These are phyloP conservation scores for Vombatus ursinus DNA, from an alignment of 2,113 vertebrate species.

Conservation along the genomic window DNA sequence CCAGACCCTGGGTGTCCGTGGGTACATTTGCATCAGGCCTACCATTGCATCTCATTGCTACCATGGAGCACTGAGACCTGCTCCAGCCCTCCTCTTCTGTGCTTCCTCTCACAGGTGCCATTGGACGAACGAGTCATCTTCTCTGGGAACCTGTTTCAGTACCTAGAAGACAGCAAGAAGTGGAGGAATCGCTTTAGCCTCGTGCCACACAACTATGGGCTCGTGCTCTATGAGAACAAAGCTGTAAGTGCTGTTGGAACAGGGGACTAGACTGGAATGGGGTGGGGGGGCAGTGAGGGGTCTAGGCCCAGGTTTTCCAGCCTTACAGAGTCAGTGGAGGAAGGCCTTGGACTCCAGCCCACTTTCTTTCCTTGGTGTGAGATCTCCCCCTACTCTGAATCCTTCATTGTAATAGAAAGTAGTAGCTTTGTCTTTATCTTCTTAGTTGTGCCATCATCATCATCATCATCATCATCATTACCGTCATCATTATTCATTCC, in stretches of 20 bases:
- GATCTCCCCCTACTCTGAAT: neutral
- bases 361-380: neutral
- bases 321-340: neutral
- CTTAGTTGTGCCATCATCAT: no score
- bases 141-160: slow-evolving; percentile 94
- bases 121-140: slow-evolving; percentile 92
- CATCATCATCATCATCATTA: no score
- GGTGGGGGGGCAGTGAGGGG: neutral
- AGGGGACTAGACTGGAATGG: neutral
- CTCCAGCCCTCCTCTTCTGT: fast-evolving
- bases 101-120: slow-evolving; percentile 82
- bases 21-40: neutral
- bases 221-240: slow-evolving; percentile 92
- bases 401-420: neutral
- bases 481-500: neutral
- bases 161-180: slow-evolving; percentile 95
- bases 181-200: slow-evolving; percentile 94
- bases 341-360: neutral
- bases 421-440: neutral
- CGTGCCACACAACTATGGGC: slow-evolving; percentile 90
- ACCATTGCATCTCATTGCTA: no score
- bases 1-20: neutral
- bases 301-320: neutral
- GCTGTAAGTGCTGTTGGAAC: slow-evolving; percentile 81
- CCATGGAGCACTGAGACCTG: fast-evolving